Conservation (phyloP, 2,888 invertebrate species). For the Melanostoma mellinum region DNA sequence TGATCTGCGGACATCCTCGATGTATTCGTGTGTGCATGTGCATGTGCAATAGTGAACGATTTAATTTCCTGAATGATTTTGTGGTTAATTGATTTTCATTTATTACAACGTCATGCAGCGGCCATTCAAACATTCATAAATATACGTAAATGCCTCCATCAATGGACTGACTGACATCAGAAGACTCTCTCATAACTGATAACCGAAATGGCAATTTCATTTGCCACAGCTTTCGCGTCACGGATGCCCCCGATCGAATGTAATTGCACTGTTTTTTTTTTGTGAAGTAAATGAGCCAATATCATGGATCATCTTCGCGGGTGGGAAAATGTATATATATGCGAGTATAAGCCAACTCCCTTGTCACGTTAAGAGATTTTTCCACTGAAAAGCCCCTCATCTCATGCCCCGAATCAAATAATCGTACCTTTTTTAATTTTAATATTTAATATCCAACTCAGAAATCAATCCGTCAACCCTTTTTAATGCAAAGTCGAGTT, state of each 20-base stretch:
- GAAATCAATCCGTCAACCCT: constrained; percentile 63
- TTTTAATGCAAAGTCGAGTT: constrained; percentile 21
- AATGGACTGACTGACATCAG: constrained; percentile 21
- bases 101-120: constrained; percentile 29
- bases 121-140: background rate
- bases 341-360: background rate
- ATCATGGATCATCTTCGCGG: constrained; percentile 46
- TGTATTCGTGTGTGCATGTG: constrained; percentile 12
- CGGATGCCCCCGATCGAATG: constrained; percentile 1
- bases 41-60: constrained; percentile 28
- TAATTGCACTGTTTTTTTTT: constrained; percentile 31
- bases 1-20: constrained; percentile 60
- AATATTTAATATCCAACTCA: constrained; percentile 15
- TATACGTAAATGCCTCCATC: background rate
- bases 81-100: constrained; percentile 69
- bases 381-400: too few species aligned
- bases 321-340: too few species aligned
- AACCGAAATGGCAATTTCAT: constrained; percentile 48
- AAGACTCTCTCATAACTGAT: constrained; percentile 13
- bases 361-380: background rate
- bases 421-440: constrained; percentile 22
- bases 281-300: constrained; percentile 45
- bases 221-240: background rate
- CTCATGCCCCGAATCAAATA: background rate
- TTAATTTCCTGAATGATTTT: constrained; percentile 70